Percentiles rank a stretch among this genome's conserved stretches.
These are phyloP conservation scores for Cololabis saira DNA, from an alignment of 2,113 vertebrate genomes.

Conservation along the genomic window DNA sequence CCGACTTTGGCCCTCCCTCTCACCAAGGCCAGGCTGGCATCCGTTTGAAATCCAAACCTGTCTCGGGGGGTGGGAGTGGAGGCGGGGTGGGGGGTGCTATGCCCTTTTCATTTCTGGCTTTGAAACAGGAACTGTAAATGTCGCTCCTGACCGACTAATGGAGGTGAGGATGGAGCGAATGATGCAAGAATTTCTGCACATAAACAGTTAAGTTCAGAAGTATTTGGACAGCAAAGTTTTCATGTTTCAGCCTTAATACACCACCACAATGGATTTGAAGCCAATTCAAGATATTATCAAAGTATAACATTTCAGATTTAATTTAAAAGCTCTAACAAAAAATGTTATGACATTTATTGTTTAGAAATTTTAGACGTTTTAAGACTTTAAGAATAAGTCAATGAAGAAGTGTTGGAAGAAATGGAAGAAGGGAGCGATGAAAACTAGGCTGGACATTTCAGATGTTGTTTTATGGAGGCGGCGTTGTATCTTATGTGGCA, in stretches of 20 bases:
- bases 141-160: constrained; percentile 26
- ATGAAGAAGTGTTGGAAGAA: background rate
- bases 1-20: constrained; percentile 58
- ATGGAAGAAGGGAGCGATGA: background rate
- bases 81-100: constrained; percentile 51
- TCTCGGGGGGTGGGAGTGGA: constrained; percentile 54
- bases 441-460: background rate
- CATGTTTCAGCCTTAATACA: too few species aligned
- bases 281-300: too few species aligned
- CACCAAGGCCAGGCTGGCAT: constrained; percentile 58
- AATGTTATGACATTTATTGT: too few species aligned
- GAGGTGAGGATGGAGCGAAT: constrained; percentile 11
- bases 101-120: constrained; percentile 58
- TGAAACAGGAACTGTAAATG: constrained; percentile 51
- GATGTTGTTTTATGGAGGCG: background rate
- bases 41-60: constrained; percentile 77
- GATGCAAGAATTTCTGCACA: background rate
- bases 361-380: too few species aligned
- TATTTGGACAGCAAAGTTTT: too few species aligned
- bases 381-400: too few species aligned
- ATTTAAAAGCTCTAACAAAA: too few species aligned
- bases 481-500: constrained; percentile 20
- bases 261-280: too few species aligned
- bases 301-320: too few species aligned
- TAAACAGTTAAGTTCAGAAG: too few species aligned